phyloP scores from a whole-genome alignment of 2,113 vertebrate genomes.

The Takifugu bimaculatus region DNA sequence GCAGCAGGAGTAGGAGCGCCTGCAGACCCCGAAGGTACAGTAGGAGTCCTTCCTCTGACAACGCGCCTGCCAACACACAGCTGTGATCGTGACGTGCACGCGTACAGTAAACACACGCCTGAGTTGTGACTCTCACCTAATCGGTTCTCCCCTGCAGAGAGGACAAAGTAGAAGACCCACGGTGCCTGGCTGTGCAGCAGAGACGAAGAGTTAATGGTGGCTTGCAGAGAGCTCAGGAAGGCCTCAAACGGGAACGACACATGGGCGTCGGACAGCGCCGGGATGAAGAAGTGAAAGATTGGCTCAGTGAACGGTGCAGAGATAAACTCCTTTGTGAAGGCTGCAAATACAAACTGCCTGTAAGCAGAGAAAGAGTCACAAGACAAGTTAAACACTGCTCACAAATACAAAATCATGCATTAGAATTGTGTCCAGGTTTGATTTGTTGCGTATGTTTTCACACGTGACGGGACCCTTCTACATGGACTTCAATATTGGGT shows the following conservation, averaged over 20 bases:
- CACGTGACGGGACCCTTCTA: constrained; percentile 12
- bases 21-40: constrained; percentile 88
- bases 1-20: constrained; percentile 84
- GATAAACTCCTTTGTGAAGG: constrained; percentile 93
- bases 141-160: constrained; percentile 86
- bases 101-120: not conserved
- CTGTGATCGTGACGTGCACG: constrained; percentile 7
- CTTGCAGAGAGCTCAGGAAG: constrained; percentile 86
- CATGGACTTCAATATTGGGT: constrained; percentile 52
- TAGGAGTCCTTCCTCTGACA: constrained; percentile 92
- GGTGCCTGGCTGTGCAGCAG: constrained; percentile 75
- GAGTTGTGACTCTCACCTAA: constrained; percentile 75
- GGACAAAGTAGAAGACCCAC: constrained; percentile 93
- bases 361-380: constrained; percentile 22
- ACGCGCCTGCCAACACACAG: constrained; percentile 71
- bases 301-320: constrained; percentile 93
- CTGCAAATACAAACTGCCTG: constrained; percentile 90
- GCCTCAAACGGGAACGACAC: constrained; percentile 87
- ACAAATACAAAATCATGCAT: not conserved
- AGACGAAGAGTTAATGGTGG: constrained; percentile 61
- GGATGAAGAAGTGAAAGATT: constrained; percentile 92
- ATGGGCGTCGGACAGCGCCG: constrained; percentile 84
- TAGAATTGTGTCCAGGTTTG: not conserved
- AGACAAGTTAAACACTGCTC: not conserved
- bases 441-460: not conserved